phyloP scores from a whole-genome alignment of 1,140 invertebrate genomes.

The Laupala kohalensis region DNA sequence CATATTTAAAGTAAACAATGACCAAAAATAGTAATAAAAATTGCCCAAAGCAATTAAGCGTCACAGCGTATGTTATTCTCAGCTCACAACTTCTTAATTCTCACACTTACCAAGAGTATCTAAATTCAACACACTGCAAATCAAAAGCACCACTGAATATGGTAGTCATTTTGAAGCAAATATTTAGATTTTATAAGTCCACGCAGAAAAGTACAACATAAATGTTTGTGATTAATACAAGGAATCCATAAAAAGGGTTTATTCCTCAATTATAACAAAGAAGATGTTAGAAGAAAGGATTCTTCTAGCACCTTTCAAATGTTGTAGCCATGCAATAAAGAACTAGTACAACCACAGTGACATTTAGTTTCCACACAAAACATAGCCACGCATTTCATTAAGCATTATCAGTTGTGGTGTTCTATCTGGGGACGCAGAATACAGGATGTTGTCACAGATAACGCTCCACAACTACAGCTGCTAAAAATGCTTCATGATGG shows the following conservation, averaged over 20 bases:
- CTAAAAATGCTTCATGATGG: background rate
- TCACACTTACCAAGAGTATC: background rate
- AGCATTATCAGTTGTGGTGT: background rate
- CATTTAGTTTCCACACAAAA: background rate
- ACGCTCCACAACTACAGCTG: background rate
- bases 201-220: too few relatives aligned
- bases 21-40: background rate
- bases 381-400: background rate
- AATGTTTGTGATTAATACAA: too few relatives aligned
- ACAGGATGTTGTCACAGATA: background rate
- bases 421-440: background rate
- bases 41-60: background rate
- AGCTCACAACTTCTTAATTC: background rate
- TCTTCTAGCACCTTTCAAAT: too few relatives aligned
- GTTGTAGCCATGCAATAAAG: too few relatives aligned
- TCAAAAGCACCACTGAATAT: background rate
- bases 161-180: background rate
- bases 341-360: too few relatives aligned
- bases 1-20: too few relatives aligned
- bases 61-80: too few relatives aligned
- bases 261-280: too few relatives aligned
- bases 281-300: too few relatives aligned
- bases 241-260: too few relatives aligned
- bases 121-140: background rate
- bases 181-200: too few relatives aligned